Evolutionary conservation across 1,140 invertebrate species (phyloP).

Genomic region (Chironomus striatipennis): DNA sequence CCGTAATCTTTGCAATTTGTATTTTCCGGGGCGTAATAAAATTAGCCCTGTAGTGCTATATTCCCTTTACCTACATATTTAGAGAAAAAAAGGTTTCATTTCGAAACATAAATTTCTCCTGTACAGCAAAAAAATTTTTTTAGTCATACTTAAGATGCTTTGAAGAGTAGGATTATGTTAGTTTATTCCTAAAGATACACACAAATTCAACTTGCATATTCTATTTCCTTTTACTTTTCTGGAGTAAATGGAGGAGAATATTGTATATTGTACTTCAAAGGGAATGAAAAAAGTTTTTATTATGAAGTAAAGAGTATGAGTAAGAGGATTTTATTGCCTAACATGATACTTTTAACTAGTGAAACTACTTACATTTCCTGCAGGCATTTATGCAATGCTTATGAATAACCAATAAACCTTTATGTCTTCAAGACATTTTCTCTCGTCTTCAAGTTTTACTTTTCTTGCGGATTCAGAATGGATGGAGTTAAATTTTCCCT

Average conservation of each 20-base stretch:
- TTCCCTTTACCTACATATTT: neutral
- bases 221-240: no score
- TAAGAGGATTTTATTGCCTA: neutral
- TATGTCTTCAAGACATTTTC: neutral
- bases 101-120: neutral
- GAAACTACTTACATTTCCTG: neutral
- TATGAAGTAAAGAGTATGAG: neutral
- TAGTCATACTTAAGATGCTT: constrained; percentile 7
- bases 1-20: constrained; percentile 2
- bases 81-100: neutral
- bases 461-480: no score
- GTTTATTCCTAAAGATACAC: neutral
- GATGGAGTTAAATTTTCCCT: no score
- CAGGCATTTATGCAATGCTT: neutral
- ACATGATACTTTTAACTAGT: neutral
- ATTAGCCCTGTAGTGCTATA: neutral
- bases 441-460: no score
- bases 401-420: constrained; percentile 13
- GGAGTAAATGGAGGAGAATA: no score
- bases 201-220: neutral
- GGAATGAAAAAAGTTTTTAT: no score
- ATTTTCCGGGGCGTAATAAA: neutral
- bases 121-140: neutral
- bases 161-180: constrained; percentile 13
- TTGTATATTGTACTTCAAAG: no score